A percentile compares a stretch with the other conserved stretches of the same genome.
These are phyloP conservation scores for Nibea albiflora DNA, from an alignment of 2,113 vertebrate genomes.

Conservation along the genomic window DNA sequence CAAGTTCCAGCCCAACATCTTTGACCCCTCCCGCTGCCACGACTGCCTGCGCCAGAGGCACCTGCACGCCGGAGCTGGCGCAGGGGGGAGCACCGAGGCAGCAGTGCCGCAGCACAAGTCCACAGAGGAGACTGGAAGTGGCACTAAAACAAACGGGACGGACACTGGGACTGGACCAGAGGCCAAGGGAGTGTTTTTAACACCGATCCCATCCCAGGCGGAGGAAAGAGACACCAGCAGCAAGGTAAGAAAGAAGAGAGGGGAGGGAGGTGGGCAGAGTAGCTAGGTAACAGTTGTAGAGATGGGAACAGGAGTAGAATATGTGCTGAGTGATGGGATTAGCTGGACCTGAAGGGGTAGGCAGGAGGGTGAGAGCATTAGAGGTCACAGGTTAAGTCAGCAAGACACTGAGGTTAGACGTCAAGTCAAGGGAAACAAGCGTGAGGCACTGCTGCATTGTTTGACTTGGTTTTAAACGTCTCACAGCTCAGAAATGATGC, in stretches of 20 bases:
- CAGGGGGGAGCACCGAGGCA: slow-evolving; percentile 39
- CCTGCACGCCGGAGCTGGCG: slow-evolving; percentile 77
- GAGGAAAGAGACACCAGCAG: slow-evolving; percentile 77
- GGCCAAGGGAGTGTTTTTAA: slow-evolving; percentile 47
- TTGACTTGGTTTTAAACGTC: background rate
- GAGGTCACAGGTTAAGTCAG: slow-evolving; percentile 33
- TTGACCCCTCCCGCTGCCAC: slow-evolving; percentile 88
- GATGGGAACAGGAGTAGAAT: slow-evolving; percentile 9
- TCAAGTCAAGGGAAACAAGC: background rate
- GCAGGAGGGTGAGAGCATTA: slow-evolving; percentile 7
- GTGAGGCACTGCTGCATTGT: background rate
- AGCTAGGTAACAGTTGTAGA: slow-evolving; percentile 9
- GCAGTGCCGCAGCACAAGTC: slow-evolving; percentile 33
- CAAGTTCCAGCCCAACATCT: slow-evolving; percentile 88
- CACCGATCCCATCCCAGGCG: slow-evolving; percentile 61
- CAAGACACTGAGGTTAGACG: slow-evolving; percentile 1
- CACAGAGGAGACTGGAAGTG: background rate
- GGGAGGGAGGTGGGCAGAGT: slow-evolving; percentile 16
- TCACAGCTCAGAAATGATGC: background rate
- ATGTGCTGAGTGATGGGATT: slow-evolving; percentile 49
- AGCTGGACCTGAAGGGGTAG: background rate
- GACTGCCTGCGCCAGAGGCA: slow-evolving; percentile 85
- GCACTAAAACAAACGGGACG: background rate
- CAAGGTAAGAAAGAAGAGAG: slow-evolving; percentile 72
- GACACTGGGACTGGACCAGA: slow-evolving; percentile 12